Percentiles rank a stretch among this genome's conserved stretches.
These are phyloP conservation scores for Electrona antarctica DNA, from an alignment of 2,113 vertebrate species.

Conservation along the genomic window DNA sequence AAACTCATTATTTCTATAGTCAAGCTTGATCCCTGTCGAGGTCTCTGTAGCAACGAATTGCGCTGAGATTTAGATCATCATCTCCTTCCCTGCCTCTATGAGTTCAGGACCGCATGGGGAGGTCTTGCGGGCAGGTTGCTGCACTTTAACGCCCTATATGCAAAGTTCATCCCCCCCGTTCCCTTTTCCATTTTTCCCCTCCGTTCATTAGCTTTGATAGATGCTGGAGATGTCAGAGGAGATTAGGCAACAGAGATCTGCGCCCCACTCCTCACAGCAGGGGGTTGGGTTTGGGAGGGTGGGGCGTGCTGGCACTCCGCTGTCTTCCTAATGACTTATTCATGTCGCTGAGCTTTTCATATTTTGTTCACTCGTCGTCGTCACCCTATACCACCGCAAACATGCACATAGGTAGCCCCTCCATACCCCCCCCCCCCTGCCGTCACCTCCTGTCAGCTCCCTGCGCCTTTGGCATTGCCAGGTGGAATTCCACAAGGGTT, in stretches of 20 bases:
- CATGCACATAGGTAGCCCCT: background rate
- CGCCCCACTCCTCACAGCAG: conserved; percentile 31
- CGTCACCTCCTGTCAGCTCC: background rate
- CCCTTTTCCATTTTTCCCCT: conserved; percentile 10
- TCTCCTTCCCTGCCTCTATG: background rate
- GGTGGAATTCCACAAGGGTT: background rate
- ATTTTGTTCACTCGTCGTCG: conserved; percentile 34
- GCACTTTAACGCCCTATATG: conserved; percentile 17
- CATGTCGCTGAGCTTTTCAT: conserved; percentile 34
- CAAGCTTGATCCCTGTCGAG: conserved; percentile 10
- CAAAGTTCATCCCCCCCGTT: background rate
- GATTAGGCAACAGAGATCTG: conserved; percentile 32
- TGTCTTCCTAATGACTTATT: conserved; percentile 60
- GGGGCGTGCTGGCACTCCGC: conserved; percentile 18
- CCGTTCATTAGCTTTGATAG: conserved; percentile 38
- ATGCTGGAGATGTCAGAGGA: conserved; percentile 36
- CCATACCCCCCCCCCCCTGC: background rate
- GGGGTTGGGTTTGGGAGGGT: background rate
- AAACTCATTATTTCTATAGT: background rate
- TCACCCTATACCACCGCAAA: conserved; percentile 5
- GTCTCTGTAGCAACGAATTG: conserved; percentile 3
- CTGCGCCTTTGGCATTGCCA: conserved; percentile 16
- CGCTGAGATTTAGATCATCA: too few species aligned
- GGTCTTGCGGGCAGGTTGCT: background rate
- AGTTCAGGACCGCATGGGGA: conserved; percentile 15